Evolutionary conservation across 2,888 invertebrate species (phyloP).

Genomic region (Oegoconia quadripuncta): DNA sequence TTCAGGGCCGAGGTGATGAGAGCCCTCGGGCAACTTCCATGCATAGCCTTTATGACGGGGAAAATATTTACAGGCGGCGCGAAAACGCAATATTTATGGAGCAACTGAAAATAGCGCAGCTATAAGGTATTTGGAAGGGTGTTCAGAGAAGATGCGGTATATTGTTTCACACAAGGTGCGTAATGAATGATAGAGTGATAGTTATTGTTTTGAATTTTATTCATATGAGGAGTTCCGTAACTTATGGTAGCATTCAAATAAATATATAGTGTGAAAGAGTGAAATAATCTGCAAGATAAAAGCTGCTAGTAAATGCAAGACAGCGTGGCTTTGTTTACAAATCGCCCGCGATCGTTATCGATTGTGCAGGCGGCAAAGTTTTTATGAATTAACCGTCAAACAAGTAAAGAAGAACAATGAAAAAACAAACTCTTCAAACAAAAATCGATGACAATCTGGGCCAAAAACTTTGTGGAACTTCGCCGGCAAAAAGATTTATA

Average conservation of each 20-base stretch:
- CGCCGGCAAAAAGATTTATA: conserved; percentile 79
- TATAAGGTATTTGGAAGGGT: conserved; percentile 33
- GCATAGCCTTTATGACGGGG: conserved; percentile 67
- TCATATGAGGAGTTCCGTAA: too few species aligned
- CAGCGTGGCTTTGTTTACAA: conserved; percentile 63
- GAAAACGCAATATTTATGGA: conserved; percentile 68
- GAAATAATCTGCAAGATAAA: too few species aligned
- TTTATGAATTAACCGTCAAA: conserved; percentile 80
- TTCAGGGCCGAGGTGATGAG: conserved; percentile 74
- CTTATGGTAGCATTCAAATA: too few species aligned
- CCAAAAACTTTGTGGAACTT: conserved; percentile 76
- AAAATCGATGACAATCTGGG: conserved; percentile 81
- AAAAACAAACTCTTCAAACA: conserved; percentile 80
- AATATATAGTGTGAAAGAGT: too few species aligned
- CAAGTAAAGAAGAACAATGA: conserved; percentile 80
- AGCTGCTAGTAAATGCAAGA: conserved; percentile 9
- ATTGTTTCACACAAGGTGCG: conserved; percentile 50
- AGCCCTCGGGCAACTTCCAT: conserved; percentile 63
- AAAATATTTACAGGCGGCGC: conserved; percentile 68
- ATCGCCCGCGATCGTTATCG: conserved; percentile 60
- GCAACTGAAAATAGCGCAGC: conserved; percentile 45
- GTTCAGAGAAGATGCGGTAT: conserved; percentile 43
- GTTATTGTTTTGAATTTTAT: conserved; percentile 27
- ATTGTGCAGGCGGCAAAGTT: conserved; percentile 73
- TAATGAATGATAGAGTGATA: conserved; percentile 46